Evolutionary conservation across 1,140 invertebrate species (phyloP).

Genomic region (Diachasma alloeum): DNA sequence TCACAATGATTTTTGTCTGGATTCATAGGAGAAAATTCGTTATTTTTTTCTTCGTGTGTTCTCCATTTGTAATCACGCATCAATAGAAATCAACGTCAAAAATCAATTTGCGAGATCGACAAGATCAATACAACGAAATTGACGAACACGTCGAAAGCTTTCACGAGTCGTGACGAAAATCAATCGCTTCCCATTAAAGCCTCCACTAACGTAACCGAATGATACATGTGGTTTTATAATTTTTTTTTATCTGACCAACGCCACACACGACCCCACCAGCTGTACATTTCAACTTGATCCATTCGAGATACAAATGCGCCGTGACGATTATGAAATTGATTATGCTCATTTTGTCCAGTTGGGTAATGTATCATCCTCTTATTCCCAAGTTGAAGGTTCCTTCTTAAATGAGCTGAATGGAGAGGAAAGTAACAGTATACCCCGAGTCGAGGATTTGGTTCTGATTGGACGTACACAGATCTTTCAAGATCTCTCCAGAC

Average conservation of each 20-base stretch:
- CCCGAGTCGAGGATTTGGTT: no score
- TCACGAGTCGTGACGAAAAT: slow-evolving; percentile 42
- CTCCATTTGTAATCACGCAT: neutral
- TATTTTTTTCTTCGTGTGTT: no score
- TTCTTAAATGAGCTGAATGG: neutral
- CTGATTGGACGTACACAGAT: no score
- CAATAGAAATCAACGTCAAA: neutral
- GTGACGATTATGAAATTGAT: slow-evolving; percentile 47
- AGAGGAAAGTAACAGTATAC: neutral
- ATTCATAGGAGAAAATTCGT: no score
- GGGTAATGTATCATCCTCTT: slow-evolving; percentile 15
- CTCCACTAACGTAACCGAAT: neutral
- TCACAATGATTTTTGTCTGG: no score
- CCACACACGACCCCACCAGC: slow-evolving; percentile 22
- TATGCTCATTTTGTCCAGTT: slow-evolving; percentile 32
- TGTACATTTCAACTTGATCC: slow-evolving; percentile 18
- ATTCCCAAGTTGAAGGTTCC: slow-evolving; percentile 2
- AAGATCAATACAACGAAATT: slow-evolving; percentile 27
- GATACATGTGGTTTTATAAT: neutral
- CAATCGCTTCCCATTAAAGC: slow-evolving; percentile 44
- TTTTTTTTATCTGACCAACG: neutral
- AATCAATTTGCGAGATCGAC: slow-evolving; percentile 12
- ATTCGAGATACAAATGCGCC: slow-evolving; percentile 35
- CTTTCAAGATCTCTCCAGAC: no score
- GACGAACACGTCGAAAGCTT: slow-evolving; percentile 36